Conservation (phyloP, 1,140 invertebrate species). For the Himalopsyche phryganea region DNA sequence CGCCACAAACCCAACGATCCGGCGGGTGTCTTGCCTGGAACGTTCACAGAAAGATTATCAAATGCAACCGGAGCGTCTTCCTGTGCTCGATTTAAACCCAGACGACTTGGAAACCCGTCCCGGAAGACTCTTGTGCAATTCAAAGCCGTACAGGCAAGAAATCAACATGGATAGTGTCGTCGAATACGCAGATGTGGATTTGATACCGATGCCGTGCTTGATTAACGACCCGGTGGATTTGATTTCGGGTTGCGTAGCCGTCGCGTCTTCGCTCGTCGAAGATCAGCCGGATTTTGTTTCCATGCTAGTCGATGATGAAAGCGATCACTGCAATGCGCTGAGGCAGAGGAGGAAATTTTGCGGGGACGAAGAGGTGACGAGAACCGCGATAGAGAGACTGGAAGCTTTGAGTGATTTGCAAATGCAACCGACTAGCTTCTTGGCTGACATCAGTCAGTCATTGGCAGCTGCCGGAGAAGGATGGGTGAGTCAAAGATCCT, state of each 20-base stretch:
- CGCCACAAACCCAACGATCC: conserved; percentile 7
- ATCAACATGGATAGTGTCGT: not conserved
- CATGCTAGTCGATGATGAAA: conserved; percentile 29
- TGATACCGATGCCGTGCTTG: not conserved
- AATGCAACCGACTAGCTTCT: conserved; percentile 44
- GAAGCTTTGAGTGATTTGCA: conserved; percentile 46
- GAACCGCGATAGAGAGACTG: conserved; percentile 47
- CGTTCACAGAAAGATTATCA: not conserved
- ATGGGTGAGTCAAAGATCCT: conserved; percentile 38
- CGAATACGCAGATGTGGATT: not conserved
- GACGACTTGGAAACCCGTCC: conserved; percentile 5
- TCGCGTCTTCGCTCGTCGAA: conserved; percentile 8
- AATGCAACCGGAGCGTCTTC: not conserved
- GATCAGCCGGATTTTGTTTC: conserved; percentile 34
- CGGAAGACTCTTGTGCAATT: not conserved
- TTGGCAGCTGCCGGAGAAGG: conserved; percentile 42
- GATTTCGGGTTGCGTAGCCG: conserved; percentile 14
- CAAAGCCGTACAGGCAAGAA: not conserved
- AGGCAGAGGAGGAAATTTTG: conserved; percentile 8
- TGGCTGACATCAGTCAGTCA: conserved; percentile 49
- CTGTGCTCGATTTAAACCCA: conserved; percentile 8
- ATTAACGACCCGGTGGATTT: conserved; percentile 8
- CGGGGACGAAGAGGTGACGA: not conserved
- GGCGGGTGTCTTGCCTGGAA: conserved; percentile 16
- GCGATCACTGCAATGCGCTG: not conserved